Conservation (phyloP, 1,140 invertebrate genomes). For the Bicyclus anynana region DNA sequence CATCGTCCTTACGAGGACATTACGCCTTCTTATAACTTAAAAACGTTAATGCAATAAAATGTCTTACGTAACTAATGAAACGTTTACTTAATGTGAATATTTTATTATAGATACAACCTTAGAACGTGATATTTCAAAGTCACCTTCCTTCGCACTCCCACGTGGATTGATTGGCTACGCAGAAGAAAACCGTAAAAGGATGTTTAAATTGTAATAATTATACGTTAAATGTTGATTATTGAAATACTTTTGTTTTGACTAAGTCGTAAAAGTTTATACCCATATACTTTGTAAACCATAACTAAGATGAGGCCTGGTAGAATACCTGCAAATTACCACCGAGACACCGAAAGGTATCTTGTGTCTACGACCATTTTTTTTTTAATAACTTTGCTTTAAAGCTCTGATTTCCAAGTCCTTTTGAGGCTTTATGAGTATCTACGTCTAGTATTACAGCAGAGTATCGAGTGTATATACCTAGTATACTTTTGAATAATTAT, state of each 20-base stretch:
- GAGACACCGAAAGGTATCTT: too few relatives aligned
- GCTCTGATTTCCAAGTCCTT: too few relatives aligned
- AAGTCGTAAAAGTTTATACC: background rate
- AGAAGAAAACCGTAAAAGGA: conserved; percentile 3
- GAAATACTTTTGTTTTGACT: background rate
- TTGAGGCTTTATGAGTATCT: too few relatives aligned
- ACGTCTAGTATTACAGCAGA: too few relatives aligned
- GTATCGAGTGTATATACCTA: too few relatives aligned
- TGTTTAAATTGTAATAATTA: conserved; percentile 5
- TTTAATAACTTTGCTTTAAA: too few relatives aligned
- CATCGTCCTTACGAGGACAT: background rate
- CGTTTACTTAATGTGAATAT: background rate
- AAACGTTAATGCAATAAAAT: background rate
- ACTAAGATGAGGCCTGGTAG: too few relatives aligned
- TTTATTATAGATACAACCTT: background rate
- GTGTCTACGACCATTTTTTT: too few relatives aligned
- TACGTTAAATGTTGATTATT: conserved; percentile 4
- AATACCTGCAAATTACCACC: too few relatives aligned
- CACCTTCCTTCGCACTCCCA: conserved; percentile 14
- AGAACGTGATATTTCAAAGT: conserved; percentile 7
- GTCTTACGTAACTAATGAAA: background rate
- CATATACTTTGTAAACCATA: too few relatives aligned
- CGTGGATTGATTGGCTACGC: conserved; percentile 9
- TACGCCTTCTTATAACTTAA: background rate
- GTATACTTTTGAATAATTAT: too few relatives aligned